phyloP scores from a whole-genome alignment of 2,888 invertebrate genomes.

The Galerucella calmariensis region DNA sequence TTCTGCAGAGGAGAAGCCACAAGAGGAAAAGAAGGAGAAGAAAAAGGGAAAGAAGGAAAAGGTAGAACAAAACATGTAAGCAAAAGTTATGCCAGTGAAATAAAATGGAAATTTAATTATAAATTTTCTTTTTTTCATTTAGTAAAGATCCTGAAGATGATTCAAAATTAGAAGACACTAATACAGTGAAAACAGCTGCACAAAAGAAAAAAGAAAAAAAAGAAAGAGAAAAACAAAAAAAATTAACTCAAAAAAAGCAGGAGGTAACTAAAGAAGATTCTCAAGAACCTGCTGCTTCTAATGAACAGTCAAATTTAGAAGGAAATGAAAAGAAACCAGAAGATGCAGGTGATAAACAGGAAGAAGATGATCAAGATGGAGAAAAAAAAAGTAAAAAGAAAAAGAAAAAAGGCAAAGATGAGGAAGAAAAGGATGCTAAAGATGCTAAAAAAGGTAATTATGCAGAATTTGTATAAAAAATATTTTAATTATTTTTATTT shows the following conservation, averaged over 20 bases:
- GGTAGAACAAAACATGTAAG: conserved; percentile 47
- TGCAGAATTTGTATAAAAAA: neutral
- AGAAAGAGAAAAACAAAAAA: conserved; percentile 82
- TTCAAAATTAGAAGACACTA: conserved; percentile 69
- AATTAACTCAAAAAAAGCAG: conserved; percentile 71
- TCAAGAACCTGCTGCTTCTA: conserved; percentile 38
- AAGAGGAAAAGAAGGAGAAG: conserved; percentile 62
- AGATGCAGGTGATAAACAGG: conserved; percentile 67
- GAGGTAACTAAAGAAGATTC: conserved; percentile 44
- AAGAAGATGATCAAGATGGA: conserved; percentile 63
- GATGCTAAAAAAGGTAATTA: conserved; percentile 66
- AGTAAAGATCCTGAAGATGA: conserved; percentile 60
- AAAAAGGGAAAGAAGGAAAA: conserved; percentile 46
- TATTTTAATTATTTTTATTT: conserved; percentile 20
- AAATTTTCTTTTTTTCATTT: conserved; percentile 16
- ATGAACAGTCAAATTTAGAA: conserved; percentile 54
- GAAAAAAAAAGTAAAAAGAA: conserved; percentile 55
- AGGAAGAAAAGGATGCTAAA: conserved; percentile 61
- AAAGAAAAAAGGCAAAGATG: conserved; percentile 55
- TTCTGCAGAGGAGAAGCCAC: conserved; percentile 44
- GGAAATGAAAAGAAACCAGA: conserved; percentile 65
- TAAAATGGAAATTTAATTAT: neutral
- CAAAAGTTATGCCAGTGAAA: neutral
- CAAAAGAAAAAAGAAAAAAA: conserved; percentile 93
- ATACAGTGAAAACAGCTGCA: conserved; percentile 81